Evolutionary conservation across 2,113 vertebrate genomes (phyloP).

Genomic region (Alethe diademata): DNA sequence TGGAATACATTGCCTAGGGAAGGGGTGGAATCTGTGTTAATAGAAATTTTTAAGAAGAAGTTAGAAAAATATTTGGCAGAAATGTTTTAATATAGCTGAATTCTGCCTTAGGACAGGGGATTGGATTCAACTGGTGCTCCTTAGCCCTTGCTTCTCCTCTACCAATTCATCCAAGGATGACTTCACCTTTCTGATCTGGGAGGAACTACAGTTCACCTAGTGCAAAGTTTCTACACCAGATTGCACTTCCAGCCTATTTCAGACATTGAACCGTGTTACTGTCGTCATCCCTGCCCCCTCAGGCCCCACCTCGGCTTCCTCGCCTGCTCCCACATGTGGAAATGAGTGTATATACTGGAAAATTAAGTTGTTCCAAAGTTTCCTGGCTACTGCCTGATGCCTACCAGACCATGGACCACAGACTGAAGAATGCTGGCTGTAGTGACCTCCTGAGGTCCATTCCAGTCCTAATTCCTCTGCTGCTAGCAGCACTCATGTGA

Average conservation of each 20-base stretch:
- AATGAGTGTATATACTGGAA: constrained; percentile 15
- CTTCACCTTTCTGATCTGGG: constrained; percentile 3
- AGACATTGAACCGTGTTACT: background rate
- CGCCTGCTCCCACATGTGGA: constrained; percentile 8
- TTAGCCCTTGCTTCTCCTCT: background rate
- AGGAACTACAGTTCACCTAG: constrained; percentile 9
- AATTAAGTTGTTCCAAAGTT: constrained; percentile 7
- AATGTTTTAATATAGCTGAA: constrained; percentile 33
- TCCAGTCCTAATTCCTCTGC: background rate
- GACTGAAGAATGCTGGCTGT: background rate
- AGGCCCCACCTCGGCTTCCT: background rate
- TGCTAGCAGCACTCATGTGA: background rate
- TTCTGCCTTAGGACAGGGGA: constrained; percentile 36
- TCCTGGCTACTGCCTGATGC: constrained; percentile 19
- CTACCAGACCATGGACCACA: constrained; percentile 34
- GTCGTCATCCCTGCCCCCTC: background rate
- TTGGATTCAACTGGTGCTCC: constrained; percentile 17
- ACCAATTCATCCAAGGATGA: constrained; percentile 35
- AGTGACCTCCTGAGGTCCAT: constrained; percentile 25
- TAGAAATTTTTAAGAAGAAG: constrained; percentile 39
- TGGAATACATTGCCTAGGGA: constrained; percentile 58
- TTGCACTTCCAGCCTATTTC: background rate
- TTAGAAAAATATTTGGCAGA: constrained; percentile 52
- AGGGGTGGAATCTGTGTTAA: constrained; percentile 46
- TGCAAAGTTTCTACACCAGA: background rate